These are phyloP conservation scores for Enteromius mattozi DNA, from an alignment of 2,797 vertebrate genomes.

Conservation along the genomic window DNA sequence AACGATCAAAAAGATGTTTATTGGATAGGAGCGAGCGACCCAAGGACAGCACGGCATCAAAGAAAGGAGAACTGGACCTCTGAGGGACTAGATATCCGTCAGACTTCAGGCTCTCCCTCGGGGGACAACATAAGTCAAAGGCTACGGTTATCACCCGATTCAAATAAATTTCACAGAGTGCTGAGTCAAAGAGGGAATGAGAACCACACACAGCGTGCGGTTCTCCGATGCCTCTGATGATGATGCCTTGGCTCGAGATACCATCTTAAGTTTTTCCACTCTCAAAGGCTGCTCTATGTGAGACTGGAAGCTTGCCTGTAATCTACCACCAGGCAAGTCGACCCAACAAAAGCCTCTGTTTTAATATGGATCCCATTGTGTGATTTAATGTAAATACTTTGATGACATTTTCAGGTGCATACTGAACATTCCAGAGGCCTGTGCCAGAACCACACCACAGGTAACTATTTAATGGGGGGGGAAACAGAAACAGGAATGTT, in stretches of 20 bases:
- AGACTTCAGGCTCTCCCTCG: conserved; percentile 52
- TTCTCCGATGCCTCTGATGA: conserved; percentile 63
- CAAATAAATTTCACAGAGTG: conserved; percentile 66
- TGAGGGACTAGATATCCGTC: conserved; percentile 40
- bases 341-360: conserved; percentile 76
- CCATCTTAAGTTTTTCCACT: conserved; percentile 70
- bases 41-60: conserved; percentile 22
- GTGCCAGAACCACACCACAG: conserved; percentile 67
- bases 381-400: conserved; percentile 75
- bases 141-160: conserved; percentile 66
- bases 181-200: conserved; percentile 59
- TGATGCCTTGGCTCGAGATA: conserved; percentile 70
- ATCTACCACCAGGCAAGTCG: conserved; percentile 59
- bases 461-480: conserved; percentile 61
- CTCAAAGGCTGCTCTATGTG: conserved; percentile 60
- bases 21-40: conserved; percentile 49
- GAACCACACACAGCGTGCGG: conserved; percentile 71
- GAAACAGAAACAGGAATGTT: conserved; percentile 40
- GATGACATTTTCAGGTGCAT: conserved; percentile 77
- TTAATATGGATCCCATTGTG: conserved; percentile 63
- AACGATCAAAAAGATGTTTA: conserved; percentile 48
- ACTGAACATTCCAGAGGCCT: conserved; percentile 74
- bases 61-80: conserved; percentile 16
- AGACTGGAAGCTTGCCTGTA: conserved; percentile 62
- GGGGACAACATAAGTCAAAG: conserved; percentile 53